These are phyloP conservation scores for Botia almorhae DNA, from an alignment of 2,797 vertebrate species.

Conservation along the genomic window DNA sequence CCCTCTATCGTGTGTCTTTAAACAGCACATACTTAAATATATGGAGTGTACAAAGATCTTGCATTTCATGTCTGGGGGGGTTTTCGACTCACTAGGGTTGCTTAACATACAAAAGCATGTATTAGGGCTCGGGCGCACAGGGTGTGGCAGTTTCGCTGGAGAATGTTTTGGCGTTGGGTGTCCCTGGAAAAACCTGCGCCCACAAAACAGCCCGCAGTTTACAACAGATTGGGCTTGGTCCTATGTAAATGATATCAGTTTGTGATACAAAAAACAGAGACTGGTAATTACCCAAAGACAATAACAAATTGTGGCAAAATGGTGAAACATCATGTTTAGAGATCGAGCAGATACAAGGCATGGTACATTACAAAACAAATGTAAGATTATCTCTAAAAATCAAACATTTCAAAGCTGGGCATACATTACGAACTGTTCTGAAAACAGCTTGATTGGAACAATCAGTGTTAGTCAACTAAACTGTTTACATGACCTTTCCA, in stretches of 20 bases:
- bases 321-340: slow-evolving; percentile 24
- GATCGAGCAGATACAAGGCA: slow-evolving; percentile 14
- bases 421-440: slow-evolving; percentile 15
- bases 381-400: slow-evolving; percentile 47
- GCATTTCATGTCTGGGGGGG: not conserved
- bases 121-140: not conserved
- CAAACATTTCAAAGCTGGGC: slow-evolving; percentile 28
- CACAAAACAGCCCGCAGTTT: not conserved
- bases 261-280: not conserved
- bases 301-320: slow-evolving; percentile 17
- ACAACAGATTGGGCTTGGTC: not conserved
- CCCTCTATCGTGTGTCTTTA: slow-evolving; percentile 34
- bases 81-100: not conserved
- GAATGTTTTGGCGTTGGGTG: not conserved
- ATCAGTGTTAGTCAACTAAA: slow-evolving; percentile 42
- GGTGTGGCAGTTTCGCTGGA: not conserved
- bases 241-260: not conserved
- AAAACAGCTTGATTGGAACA: slow-evolving; percentile 45
- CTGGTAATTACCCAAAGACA: not conserved
- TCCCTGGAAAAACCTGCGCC: not conserved
- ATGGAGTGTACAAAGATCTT: slow-evolving; percentile 19
- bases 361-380: slow-evolving; percentile 25
- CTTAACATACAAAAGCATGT: not conserved
- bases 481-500: slow-evolving; percentile 28
- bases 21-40: slow-evolving; percentile 26